These are phyloP conservation scores for Lepidostoma basale DNA, from an alignment of 1,140 invertebrate genomes.

Conservation along the genomic window DNA sequence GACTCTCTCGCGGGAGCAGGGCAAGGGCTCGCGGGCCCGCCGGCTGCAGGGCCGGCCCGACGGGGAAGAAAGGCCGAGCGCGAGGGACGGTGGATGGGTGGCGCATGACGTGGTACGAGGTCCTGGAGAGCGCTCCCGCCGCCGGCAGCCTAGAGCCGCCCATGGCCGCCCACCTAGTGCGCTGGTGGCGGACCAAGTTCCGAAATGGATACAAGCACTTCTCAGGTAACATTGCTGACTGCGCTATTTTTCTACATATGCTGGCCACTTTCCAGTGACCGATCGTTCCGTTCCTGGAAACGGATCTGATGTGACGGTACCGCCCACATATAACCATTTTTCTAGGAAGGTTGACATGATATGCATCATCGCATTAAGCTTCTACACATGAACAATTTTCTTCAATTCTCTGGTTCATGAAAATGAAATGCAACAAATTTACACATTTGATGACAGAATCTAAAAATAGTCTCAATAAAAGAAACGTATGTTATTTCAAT, in stretches of 20 bases:
- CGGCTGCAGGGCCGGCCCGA: background rate
- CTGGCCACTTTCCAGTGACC: no score
- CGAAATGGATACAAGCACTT: constrained; percentile 76
- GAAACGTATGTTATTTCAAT: background rate
- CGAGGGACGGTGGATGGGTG: background rate
- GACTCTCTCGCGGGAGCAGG: background rate
- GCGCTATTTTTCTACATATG: no score
- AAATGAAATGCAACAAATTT: no score
- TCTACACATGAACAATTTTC: no score
- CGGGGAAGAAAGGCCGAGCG: background rate
- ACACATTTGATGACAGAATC: background rate
- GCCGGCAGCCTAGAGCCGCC: constrained; percentile 59
- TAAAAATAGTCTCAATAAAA: background rate
- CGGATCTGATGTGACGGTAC: no score
- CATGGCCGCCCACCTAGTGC: constrained; percentile 78
- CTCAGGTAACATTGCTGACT: constrained; percentile 66
- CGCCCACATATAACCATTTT: no score
- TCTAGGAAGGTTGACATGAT: no score
- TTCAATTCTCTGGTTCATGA: no score
- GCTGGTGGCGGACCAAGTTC: constrained; percentile 79
- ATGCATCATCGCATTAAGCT: no score
- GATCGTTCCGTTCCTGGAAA: no score
- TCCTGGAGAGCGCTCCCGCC: constrained; percentile 59
- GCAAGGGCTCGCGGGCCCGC: background rate
- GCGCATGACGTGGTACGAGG: constrained; percentile 62